Evolutionary conservation across 2,888 invertebrate species (phyloP).

Genomic region (Bhutanitis thaidina): DNA sequence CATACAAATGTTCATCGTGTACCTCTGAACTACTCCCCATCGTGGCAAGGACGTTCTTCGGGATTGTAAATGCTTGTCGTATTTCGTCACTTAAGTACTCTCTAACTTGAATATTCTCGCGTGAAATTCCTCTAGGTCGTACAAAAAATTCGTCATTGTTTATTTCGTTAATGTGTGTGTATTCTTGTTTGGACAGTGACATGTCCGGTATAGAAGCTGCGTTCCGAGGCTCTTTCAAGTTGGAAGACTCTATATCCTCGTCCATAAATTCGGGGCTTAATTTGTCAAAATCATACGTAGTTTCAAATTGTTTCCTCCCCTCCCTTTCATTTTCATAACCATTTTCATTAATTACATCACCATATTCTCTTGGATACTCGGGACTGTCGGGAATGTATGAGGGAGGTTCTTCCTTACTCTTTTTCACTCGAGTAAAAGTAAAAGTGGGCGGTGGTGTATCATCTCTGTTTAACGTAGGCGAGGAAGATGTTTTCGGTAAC

Average conservation of each 20-base stretch:
- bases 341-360: constrained; percentile 55
- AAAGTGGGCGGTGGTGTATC: constrained; percentile 82
- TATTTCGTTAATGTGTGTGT: constrained; percentile 87
- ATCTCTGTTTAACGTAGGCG: constrained; percentile 72
- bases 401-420: constrained; percentile 67
- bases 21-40: constrained; percentile 69
- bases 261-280: constrained; percentile 80
- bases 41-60: constrained; percentile 83
- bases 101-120: constrained; percentile 89
- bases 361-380: constrained; percentile 67
- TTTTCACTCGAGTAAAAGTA: constrained; percentile 83
- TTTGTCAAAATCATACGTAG: constrained; percentile 78
- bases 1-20: constrained; percentile 54
- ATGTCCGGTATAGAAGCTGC: constrained; percentile 49
- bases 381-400: constrained; percentile 64
- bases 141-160: constrained; percentile 93
- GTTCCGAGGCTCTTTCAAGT: constrained; percentile 42
- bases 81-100: constrained; percentile 89
- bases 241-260: constrained; percentile 45
- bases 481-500: constrained; percentile 73
- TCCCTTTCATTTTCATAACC: constrained; percentile 54
- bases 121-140: constrained; percentile 89
- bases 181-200: constrained; percentile 56
- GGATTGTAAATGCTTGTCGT: constrained; percentile 86
- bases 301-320: constrained; percentile 57